A percentile compares a stretch with the other conserved stretches of the same genome.
These are phyloP conservation scores for Orycteropus afer DNA, from an alignment of 2,113 vertebrate genomes.

Conservation along the genomic window DNA sequence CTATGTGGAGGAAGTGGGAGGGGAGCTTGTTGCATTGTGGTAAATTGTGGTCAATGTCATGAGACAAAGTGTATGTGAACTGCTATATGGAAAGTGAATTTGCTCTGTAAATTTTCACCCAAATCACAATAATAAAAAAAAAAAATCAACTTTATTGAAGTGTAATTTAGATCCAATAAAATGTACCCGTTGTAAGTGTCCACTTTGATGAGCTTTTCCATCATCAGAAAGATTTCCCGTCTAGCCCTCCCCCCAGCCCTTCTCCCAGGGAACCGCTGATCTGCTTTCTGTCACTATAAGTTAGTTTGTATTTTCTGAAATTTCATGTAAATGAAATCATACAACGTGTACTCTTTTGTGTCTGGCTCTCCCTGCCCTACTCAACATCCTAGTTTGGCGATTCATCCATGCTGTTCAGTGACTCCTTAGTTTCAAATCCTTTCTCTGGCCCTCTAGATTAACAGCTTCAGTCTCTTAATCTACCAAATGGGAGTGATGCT, in stretches of 20 bases:
- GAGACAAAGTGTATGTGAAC: too few species aligned
- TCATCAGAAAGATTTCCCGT: too few species aligned
- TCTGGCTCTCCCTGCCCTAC: not conserved
- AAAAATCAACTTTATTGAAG: not conserved
- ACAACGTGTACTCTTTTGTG: not conserved
- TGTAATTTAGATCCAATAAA: not conserved
- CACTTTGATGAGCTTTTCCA: not conserved
- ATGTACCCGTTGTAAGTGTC: constrained; percentile 11
- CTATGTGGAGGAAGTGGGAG: too few species aligned
- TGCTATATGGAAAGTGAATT: too few species aligned
- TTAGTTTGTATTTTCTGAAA: constrained; percentile 64
- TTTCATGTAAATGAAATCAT: constrained; percentile 53
- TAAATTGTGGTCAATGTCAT: too few species aligned
- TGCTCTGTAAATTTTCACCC: too few species aligned
- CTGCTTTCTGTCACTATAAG: constrained; percentile 60
- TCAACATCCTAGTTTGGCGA: not conserved
- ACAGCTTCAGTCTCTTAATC: not conserved
- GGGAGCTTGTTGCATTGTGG: too few species aligned
- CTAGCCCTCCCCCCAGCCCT: not conserved
- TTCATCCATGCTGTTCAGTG: not conserved
- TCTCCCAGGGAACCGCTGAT: constrained; percentile 38
- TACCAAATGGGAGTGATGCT: not conserved
- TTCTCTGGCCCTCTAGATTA: not conserved
- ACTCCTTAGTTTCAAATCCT: not conserved
- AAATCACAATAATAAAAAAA: too few species aligned